Base-by-base conservation (phyloP, 1,140 invertebrate genomes). In the Dendrolimus punctatus region DNA sequence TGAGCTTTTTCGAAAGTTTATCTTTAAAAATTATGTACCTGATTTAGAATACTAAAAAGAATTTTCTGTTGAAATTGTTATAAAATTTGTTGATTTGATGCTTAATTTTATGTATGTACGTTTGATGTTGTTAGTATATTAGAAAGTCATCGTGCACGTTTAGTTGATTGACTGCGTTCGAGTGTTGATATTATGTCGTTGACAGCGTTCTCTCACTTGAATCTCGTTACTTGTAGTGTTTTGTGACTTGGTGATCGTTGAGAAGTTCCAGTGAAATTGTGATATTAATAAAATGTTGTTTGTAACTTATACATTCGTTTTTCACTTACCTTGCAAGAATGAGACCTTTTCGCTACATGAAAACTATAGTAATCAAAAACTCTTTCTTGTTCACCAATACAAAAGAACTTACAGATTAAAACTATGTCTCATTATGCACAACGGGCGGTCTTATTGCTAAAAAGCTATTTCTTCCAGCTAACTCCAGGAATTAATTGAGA, bases 211-310 rank as follows among this genome's bases (percentile, higher is more conserved):
- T 62, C 66, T 64, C 60, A 66, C 66, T 76, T 77, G 69, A 68
- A 68, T 68, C 58, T 68, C 56, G 61, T 61, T 64, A 62, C 52
- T 53, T 67, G 51, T 73, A 58, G 57, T 61, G 54, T 65, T 71
- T 74, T 57, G 44, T 71, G 57, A 64, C 61, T 68, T 62, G 61
- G 64, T 48, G 60, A 60, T 44, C 64, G 66, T 63, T 62, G 60
- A 65, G 57, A 68, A 68, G 75, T 81, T 68, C 76, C 73, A 77
- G 78, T 82, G 68, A 80, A 85, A 80, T 78, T 85, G 82, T 85
- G 82, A 85, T 85, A 85, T 83, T 80, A 83, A 80, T 80, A 82
- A 82, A 79, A 76, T 80, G 83, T 85, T 71, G 71, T 73, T 72
- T 63, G 53, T 57, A 39, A 56, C 10, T 23, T 23, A 23, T 23